Evolutionary conservation across 1,140 invertebrate genomes (phyloP).

Genomic region (Neoseiulus cucumeris): DNA sequence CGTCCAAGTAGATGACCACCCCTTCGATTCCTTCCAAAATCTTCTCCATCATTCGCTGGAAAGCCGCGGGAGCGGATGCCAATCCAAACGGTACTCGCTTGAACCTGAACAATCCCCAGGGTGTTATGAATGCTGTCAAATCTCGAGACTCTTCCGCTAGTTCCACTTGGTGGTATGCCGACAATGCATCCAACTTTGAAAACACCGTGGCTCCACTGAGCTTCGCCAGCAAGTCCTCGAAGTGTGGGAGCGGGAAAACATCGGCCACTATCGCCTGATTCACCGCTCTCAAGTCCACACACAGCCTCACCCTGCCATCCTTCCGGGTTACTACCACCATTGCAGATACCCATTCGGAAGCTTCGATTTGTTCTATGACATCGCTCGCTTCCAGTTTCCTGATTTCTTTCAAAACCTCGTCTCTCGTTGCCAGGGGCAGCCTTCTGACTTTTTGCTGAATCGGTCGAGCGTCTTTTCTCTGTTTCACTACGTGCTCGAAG

Average conservation of each 20-base stretch:
- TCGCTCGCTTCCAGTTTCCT: neutral
- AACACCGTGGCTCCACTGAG: neutral
- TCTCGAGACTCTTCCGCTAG: slow-evolving; percentile 1
- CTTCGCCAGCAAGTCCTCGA: neutral
- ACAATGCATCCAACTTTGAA: slow-evolving; percentile 6
- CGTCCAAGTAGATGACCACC: slow-evolving; percentile 16
- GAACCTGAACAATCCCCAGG: slow-evolving; percentile 15
- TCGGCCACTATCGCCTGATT: slow-evolving; percentile 12
- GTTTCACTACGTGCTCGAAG: neutral
- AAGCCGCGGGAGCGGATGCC: slow-evolving; percentile 14
- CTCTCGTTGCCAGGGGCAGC: neutral
- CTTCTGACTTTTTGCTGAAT: neutral
- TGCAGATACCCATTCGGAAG: neutral
- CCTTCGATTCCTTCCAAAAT: slow-evolving; percentile 11
- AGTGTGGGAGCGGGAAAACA: slow-evolving; percentile 12
- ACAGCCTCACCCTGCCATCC: slow-evolving; percentile 1
- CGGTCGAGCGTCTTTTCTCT: neutral
- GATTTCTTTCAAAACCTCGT: neutral
- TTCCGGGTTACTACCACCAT: slow-evolving; percentile 6
- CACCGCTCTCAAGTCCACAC: slow-evolving; percentile 5
- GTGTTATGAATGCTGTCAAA: neutral
- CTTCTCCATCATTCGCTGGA: slow-evolving; percentile 16
- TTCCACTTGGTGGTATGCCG: slow-evolving; percentile 12
- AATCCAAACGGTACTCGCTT: slow-evolving; percentile 19
- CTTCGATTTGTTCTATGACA: neutral